phyloP scores from a whole-genome alignment of 2,113 vertebrate species.

The Platichthys stellatus region DNA sequence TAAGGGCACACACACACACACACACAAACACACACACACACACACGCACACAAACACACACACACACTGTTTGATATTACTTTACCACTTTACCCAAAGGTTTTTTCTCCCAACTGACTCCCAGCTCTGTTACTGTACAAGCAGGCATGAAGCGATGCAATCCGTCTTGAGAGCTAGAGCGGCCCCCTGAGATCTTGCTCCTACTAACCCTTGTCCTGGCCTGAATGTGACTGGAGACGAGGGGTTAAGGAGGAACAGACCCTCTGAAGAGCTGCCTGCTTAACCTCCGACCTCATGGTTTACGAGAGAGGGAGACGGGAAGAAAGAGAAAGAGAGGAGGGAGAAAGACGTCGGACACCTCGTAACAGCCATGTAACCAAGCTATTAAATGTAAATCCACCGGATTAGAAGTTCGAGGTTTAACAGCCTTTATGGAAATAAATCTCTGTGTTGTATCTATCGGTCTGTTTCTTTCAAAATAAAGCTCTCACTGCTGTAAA shows the following conservation, averaged over 20 bases:
- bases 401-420: constrained; percentile 22
- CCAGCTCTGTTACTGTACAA: constrained; percentile 50
- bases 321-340: constrained; percentile 34
- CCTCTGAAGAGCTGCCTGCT: constrained; percentile 77
- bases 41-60: neutral
- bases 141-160: constrained; percentile 35
- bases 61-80: constrained; percentile 51
- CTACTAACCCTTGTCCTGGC: neutral
- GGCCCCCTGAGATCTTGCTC: constrained; percentile 32
- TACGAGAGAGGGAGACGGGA: constrained; percentile 48
- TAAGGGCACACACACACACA: no score
- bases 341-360: constrained; percentile 33
- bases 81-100: constrained; percentile 47
- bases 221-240: constrained; percentile 63
- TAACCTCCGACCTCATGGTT: constrained; percentile 76
- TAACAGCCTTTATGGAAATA: constrained; percentile 27
- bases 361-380: constrained; percentile 13
- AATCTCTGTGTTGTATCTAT: constrained; percentile 9
- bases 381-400: constrained; percentile 38
- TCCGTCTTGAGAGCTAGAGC: constrained; percentile 44
- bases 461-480: constrained; percentile 19
- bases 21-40: no score
- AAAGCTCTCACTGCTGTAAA: constrained; percentile 8
- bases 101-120: constrained; percentile 29
- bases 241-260: constrained; percentile 80